These are phyloP conservation scores for Halictus ligatus DNA, from an alignment of 2,888 invertebrate species.

Conservation along the genomic window DNA sequence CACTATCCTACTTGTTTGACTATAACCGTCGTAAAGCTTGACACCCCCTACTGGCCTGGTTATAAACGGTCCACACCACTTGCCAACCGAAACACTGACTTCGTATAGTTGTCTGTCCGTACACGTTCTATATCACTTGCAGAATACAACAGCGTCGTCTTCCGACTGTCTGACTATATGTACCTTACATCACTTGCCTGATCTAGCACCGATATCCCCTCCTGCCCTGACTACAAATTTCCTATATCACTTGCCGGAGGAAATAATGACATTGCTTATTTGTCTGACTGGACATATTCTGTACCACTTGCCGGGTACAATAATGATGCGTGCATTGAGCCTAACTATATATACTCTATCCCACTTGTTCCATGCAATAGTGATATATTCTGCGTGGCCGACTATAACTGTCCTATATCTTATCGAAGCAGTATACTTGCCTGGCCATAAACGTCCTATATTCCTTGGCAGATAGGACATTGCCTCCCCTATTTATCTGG, in stretches of 20 bases:
- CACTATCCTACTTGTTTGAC: not conserved
- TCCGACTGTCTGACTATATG: not conserved
- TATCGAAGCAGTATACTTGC: not conserved
- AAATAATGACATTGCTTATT: not conserved
- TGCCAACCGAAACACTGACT: not conserved
- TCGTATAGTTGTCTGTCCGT: not conserved
- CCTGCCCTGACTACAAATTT: not conserved
- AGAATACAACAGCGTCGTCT: not conserved
- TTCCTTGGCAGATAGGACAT: not conserved
- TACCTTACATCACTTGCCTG: not conserved
- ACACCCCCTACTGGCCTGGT: not conserved
- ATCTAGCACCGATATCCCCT: not conserved
- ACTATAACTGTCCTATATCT: not conserved
- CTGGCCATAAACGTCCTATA: not conserved
- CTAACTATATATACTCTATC: not conserved
- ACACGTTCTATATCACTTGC: not conserved
- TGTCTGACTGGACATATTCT: not conserved
- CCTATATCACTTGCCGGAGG: not conserved
- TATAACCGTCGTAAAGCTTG: not conserved
- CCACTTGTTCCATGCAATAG: not conserved
- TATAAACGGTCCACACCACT: not conserved
- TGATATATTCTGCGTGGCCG: not conserved
- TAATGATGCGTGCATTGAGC: not conserved
- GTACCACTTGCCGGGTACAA: not conserved
- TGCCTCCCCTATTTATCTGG: not conserved